phyloP scores from a whole-genome alignment of 2,888 invertebrate species.

The Antheraea yamamai region DNA sequence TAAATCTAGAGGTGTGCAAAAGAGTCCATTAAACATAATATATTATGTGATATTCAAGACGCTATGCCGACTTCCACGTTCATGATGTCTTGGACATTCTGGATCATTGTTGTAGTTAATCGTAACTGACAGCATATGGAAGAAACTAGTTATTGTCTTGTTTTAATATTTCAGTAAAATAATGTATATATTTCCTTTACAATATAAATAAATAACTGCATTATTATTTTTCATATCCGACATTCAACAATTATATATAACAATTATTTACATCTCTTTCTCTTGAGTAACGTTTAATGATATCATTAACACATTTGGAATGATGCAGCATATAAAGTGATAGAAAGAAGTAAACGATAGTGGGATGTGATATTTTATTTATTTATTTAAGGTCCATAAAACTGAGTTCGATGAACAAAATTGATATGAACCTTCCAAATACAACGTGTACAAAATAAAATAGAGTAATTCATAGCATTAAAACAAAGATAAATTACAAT shows the following conservation, averaged over 20 bases:
- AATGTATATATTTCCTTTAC: no score
- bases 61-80: background rate
- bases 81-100: background rate
- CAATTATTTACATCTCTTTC: background rate
- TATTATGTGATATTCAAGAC: background rate
- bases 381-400: no score
- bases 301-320: background rate
- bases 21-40: background rate
- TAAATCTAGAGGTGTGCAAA: background rate
- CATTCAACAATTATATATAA: no score
- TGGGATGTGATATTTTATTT: background rate
- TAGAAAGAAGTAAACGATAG: background rate
- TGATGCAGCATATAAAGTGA: background rate
- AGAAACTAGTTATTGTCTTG: no score
- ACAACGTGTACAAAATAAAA: no score
- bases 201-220: background rate
- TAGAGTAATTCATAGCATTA: no score
- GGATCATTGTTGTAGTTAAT: background rate
- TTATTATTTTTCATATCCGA: no score
- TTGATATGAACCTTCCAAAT: no score
- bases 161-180: no score
- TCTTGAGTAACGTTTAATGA: background rate
- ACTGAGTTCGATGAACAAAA: no score
- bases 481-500: no score
- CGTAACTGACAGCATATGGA: no score